Evolutionary conservation across 2,797 vertebrate genomes (phyloP).

Genomic region (Saxicola maurus): DNA sequence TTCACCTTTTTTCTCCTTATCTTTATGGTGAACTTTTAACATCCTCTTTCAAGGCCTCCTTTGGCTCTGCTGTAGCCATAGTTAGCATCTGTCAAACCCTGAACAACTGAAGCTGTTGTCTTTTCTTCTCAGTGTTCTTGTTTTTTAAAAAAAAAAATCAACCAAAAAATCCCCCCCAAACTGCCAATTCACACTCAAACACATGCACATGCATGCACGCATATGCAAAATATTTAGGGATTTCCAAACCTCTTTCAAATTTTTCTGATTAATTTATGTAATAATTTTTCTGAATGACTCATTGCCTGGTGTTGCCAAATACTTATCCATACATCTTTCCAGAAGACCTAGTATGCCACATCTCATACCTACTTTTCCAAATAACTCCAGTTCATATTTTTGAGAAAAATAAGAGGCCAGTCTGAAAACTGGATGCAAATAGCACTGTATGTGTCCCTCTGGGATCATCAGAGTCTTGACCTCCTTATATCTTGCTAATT

Average conservation of each 20-base stretch:
- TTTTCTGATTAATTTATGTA: not conserved
- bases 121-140: not conserved
- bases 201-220: fast-evolving
- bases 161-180: not conserved
- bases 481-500: not conserved
- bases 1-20: not conserved
- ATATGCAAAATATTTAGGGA: not conserved
- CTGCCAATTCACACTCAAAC: not conserved
- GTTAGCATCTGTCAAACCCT: not conserved
- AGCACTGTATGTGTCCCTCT: not conserved
- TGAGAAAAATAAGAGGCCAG: not conserved
- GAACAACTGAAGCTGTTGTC: not conserved
- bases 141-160: not conserved
- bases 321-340: not conserved
- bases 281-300: not conserved
- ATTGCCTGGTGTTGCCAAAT: not conserved
- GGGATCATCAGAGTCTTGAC: not conserved
- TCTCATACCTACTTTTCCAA: not conserved
- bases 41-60: not conserved
- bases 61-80: not conserved
- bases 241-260: not conserved
- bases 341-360: not conserved
- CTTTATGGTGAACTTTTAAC: not conserved
- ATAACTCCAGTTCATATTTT: not conserved
- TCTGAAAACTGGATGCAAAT: not conserved